Conservation (phyloP, 2,113 vertebrate genomes). For the Aphyosemion australe region DNA sequence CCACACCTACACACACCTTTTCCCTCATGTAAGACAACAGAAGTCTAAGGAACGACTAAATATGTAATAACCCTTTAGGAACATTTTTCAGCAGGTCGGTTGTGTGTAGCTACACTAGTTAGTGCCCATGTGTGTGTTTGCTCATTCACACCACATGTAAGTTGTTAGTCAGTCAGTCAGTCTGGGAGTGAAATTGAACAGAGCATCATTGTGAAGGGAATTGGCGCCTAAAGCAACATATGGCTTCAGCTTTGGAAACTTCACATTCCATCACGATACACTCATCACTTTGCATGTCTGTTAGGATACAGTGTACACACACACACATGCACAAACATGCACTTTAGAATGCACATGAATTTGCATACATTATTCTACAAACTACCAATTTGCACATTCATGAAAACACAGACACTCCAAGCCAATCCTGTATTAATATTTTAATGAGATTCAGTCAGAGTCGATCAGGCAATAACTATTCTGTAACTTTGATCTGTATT, state of each 20-base stretch:
- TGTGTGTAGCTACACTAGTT: constrained; percentile 28
- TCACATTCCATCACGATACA: constrained; percentile 64
- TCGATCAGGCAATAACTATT: background rate
- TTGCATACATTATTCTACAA: constrained; percentile 18
- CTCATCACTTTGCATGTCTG: constrained; percentile 52
- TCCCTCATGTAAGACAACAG: constrained; percentile 6
- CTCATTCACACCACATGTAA: constrained; percentile 51
- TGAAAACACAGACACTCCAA: background rate
- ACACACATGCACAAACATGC: background rate
- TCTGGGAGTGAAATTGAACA: constrained; percentile 57
- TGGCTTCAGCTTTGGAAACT: constrained; percentile 57
- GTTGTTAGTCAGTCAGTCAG: constrained; percentile 63
- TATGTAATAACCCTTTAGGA: constrained; percentile 26
- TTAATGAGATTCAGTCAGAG: constrained; percentile 1
- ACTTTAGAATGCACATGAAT: constrained; percentile 18
- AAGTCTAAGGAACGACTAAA: constrained; percentile 23
- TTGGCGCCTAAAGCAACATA: constrained; percentile 66
- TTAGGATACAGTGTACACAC: constrained; percentile 26
- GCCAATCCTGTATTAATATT: constrained; percentile 10
- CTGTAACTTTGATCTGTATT: constrained; percentile 8
- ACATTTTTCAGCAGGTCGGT: constrained; percentile 23
- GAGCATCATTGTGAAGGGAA: constrained; percentile 67
- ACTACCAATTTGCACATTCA: constrained; percentile 8
- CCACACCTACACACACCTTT: background rate
- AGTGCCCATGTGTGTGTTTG: constrained; percentile 18